These are phyloP conservation scores for Penaeus indicus DNA, from an alignment of 1,140 invertebrate species.

Conservation along the genomic window DNA sequence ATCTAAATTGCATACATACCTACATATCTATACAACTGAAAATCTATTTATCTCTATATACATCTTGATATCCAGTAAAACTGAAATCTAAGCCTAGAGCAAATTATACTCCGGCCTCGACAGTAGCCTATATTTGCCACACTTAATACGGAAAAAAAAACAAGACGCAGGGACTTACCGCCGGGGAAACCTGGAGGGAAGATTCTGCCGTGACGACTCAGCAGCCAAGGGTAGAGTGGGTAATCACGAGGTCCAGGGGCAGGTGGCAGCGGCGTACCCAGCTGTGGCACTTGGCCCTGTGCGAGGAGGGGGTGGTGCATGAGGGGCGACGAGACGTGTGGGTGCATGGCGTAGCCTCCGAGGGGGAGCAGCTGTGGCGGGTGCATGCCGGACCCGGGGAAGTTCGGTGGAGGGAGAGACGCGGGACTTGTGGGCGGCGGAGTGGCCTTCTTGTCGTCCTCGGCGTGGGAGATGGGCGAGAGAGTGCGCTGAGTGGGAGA, in stretches of 20 bases:
- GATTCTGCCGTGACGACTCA: constrained; percentile 89
- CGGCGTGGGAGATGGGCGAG: constrained; percentile 22
- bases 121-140: no score
- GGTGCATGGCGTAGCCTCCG: constrained; percentile 34
- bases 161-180: constrained; percentile 34
- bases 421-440: constrained; percentile 44
- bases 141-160: no score
- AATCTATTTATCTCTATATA: background rate
- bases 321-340: constrained; percentile 44
- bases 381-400: constrained; percentile 40
- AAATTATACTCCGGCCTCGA: background rate
- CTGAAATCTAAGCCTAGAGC: background rate
- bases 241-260: constrained; percentile 55
- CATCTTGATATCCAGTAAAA: no score
- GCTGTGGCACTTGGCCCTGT: constrained; percentile 43
- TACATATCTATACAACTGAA: background rate
- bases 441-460: constrained; percentile 52
- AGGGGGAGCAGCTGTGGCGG: constrained; percentile 46
- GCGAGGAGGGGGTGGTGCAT: constrained; percentile 51
- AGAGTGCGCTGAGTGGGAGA: constrained; percentile 34
- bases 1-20: background rate
- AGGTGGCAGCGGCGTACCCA: constrained; percentile 63
- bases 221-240: constrained; percentile 90
- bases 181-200: constrained; percentile 72
- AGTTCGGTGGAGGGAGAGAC: constrained; percentile 30